These are phyloP conservation scores for Echinarachnius parma DNA, from an alignment of 53 echinoderm and acorn worm genomes.

Conservation along the genomic window DNA sequence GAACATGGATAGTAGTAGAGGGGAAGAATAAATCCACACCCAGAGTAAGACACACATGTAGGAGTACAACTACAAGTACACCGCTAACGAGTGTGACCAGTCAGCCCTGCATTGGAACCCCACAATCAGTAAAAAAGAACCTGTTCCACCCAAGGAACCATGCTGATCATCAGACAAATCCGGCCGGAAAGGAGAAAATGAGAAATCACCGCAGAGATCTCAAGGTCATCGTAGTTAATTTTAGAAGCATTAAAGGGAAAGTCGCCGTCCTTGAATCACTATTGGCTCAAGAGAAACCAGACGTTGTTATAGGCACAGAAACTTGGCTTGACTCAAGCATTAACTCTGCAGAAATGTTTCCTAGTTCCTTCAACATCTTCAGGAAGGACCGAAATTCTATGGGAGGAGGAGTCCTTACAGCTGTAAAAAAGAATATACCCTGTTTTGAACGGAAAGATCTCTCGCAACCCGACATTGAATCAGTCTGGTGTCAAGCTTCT, in stretches of 20 bases:
- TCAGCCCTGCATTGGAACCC: not conserved
- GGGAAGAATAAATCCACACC: not conserved
- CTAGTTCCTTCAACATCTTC: constrained; percentile 27
- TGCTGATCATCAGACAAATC: not conserved
- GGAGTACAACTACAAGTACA: not conserved
- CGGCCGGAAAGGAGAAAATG: not conserved
- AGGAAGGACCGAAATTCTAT: constrained; percentile 18
- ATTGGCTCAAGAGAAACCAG: constrained; percentile 31
- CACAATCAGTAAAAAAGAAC: not conserved
- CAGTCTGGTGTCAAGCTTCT: constrained; percentile 15
- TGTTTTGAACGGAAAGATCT: constrained; percentile 13
- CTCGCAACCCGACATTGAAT: constrained; percentile 2
- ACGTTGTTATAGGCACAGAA: constrained; percentile 56
- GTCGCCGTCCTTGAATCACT: not conserved
- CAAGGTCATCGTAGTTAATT: not conserved
- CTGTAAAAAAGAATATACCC: constrained; percentile 8
- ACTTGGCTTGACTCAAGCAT: constrained; percentile 52
- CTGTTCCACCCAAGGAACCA: not conserved
- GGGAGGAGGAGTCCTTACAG: constrained; percentile 37
- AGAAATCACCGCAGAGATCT: not conserved
- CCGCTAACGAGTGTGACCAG: not conserved
- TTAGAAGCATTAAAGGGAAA: constrained; percentile 6
- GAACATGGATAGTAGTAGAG: not conserved
- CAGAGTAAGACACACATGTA: not conserved
- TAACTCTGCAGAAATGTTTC: constrained; percentile 45